These are phyloP conservation scores for Sphecodes monilicornis DNA, from an alignment of 2,888 invertebrate species.

Conservation along the genomic window DNA sequence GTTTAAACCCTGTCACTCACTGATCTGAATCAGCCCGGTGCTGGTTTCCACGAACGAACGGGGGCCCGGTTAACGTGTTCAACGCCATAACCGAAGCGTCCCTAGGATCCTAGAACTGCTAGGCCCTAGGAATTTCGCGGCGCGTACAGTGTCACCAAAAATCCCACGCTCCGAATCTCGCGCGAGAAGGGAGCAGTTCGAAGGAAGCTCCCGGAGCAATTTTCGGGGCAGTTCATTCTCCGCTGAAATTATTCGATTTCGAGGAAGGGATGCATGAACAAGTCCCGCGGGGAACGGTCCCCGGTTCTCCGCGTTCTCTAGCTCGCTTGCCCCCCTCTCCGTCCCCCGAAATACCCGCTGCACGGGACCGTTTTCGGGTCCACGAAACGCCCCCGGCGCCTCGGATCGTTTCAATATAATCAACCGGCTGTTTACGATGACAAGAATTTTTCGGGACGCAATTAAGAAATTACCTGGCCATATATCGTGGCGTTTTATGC, in stretches of 20 bases:
- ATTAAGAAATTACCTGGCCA: conserved; percentile 83
- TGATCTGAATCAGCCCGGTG: conserved; percentile 52
- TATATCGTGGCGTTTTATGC: conserved; percentile 83
- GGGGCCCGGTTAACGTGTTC: conserved; percentile 27
- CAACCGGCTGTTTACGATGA: conserved; percentile 82
- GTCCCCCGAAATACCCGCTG: background rate
- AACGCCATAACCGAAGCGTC: conserved; percentile 22
- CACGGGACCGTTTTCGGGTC: conserved; percentile 28
- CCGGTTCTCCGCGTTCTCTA: conserved; percentile 27
- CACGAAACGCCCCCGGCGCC: conserved; percentile 76
- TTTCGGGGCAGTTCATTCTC: background rate
- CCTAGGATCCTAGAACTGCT: conserved; percentile 32
- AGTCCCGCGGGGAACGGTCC: conserved; percentile 3
- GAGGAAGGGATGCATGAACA: conserved; percentile 46
- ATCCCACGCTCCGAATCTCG: conserved; percentile 10
- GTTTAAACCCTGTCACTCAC: conserved; percentile 22
- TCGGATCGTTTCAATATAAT: conserved; percentile 78
- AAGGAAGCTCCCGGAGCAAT: conserved; percentile 43
- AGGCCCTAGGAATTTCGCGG: background rate
- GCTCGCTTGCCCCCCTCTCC: background rate
- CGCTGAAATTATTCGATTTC: background rate
- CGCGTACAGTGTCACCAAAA: conserved; percentile 15
- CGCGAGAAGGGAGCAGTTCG: background rate
- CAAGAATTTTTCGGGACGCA: conserved; percentile 83
- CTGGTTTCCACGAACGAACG: conserved; percentile 59